Base-by-base conservation (phyloP, 2,113 vertebrate genomes). In the Eulemur macaco region DNA sequence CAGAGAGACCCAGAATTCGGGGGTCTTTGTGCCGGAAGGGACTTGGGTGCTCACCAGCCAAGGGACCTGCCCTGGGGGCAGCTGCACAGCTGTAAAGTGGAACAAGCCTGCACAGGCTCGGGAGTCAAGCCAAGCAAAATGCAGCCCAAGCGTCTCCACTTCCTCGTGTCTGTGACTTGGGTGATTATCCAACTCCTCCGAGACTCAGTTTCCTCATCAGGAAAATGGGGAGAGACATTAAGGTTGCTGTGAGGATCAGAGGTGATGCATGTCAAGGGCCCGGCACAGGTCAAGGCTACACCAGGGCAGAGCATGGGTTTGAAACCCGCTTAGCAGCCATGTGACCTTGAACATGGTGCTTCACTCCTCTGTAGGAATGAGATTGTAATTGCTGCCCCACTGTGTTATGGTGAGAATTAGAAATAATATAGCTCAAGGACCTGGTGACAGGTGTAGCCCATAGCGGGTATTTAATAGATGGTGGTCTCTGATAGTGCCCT, bases 261-360 rank as follows among this genome's bases (percentile, higher is more conserved):
- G 66, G 6, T 27, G 63, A 13, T 27, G 12, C n/a, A 0, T 0
- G 31, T 20, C 17, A 5, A 47, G 14, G 6, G 17, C 23, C 23
- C 8, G 58, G 42, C 27, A 1, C 1, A 4, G 64, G 88, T 42
- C 10, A 31, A n/a, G 17, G 18, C 37, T 18, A 3, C 47, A 10
- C 6, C 1, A 13, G 25, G 17, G 31, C 37, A 50, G 12, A 42
- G 29, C 12, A 0, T 11, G 37, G 17, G 31, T 71, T 29, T 8
- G 47, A 69, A 45, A 54, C 29, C n/a, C 1, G 0, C 21, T 6
- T 6, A 29, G 37, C 7, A 34, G 34, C 37, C 3, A 0, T 0
- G 27, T 58, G 77, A 64, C 94, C 64, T 3, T 14, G 17, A 81
- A 6, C 42, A 8, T 1, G 2, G 37, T 29, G 21, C 39, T 18